Evolutionary conservation across 2,797 vertebrate genomes (phyloP), one percentile per base, ranked within the genome.

Genomic region (Lepus townsendii): DNA sequence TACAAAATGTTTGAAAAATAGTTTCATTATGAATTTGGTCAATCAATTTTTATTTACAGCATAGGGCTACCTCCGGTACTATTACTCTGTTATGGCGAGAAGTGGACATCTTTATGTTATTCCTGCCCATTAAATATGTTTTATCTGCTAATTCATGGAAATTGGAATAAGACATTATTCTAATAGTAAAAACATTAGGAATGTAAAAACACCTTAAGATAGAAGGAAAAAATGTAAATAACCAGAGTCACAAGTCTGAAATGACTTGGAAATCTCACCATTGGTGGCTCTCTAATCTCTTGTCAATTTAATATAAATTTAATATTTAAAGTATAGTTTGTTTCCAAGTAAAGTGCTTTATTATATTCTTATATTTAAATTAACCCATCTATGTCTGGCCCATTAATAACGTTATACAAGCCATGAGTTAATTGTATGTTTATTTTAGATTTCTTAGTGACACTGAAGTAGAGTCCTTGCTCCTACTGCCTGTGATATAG

Each of bases 321-420:
- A 42, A 42, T 63, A 69, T 63, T 35, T 42, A 26, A 66, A 42
- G 5, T 54, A 62, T 63, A 52, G 1, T 68, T 22, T 42, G 30
- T 80, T 78, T n/a, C 6, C 68, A 87, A 76, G 35, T 83, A 75
- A 68, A 50, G 75, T 75, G 50, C 2, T 30, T 85, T 73, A 17
- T 27, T 78, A 62, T 72, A 27, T 75, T 76, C 69, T 66, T 30
- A 66, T 79, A 90, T 79, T 65, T 47, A 91, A 77, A 63, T 76
- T 65, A 75, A 83, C 13, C 12, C 50, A 35, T 50, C 4, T 16
- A 76, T 16, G 35, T 71, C 82, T 71, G 83, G 12, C 78, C 14
- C 10, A 88, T 42, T 30, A 47, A 83, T 77, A 13, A 2, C 71
- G 50, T 77, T 71, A 47, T n/a, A 14, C 72, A 38, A 83, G 35